A percentile compares a stretch with the other conserved stretches of the same genome.
These are phyloP conservation scores for Cotesia chilonis DNA, from an alignment of 1,140 invertebrate genomes.

Conservation along the genomic window DNA sequence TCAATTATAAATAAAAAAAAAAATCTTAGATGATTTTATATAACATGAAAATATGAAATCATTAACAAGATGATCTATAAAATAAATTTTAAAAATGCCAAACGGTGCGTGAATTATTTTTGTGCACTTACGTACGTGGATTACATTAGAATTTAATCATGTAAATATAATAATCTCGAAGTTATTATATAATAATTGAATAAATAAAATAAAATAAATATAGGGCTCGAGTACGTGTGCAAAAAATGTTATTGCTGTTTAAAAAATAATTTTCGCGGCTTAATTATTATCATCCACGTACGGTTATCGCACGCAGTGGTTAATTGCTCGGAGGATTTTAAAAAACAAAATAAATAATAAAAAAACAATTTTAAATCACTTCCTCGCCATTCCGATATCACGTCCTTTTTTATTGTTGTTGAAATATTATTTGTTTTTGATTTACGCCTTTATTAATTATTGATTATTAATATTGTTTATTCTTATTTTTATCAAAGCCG, in stretches of 20 bases:
- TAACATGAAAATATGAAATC: conserved; percentile 1
- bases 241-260: conserved; percentile 49
- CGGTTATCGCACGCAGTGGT: conserved; percentile 19
- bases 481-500: conserved; percentile 67
- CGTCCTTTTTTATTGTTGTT: conserved; percentile 52
- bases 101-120: conserved; percentile 51
- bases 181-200: conserved; percentile 36
- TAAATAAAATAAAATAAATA: background rate
- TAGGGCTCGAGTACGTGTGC: conserved; percentile 26
- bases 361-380: conserved; percentile 4
- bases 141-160: conserved; percentile 43
- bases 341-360: background rate
- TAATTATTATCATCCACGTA: conserved; percentile 20
- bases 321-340: conserved; percentile 4
- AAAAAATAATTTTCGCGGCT: conserved; percentile 19
- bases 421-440: no score
- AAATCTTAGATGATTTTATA: conserved; percentile 37
- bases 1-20: conserved; percentile 55
- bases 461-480: conserved; percentile 29
- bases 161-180: conserved; percentile 50
- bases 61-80: conserved; percentile 13
- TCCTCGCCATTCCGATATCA: conserved; percentile 47
- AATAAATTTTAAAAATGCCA: conserved; percentile 33
- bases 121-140: conserved; percentile 42
- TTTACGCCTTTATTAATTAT: no score